These are phyloP conservation scores for Drosophila testacea DNA, from an alignment of 2,888 invertebrate genomes.

Conservation along the genomic window DNA sequence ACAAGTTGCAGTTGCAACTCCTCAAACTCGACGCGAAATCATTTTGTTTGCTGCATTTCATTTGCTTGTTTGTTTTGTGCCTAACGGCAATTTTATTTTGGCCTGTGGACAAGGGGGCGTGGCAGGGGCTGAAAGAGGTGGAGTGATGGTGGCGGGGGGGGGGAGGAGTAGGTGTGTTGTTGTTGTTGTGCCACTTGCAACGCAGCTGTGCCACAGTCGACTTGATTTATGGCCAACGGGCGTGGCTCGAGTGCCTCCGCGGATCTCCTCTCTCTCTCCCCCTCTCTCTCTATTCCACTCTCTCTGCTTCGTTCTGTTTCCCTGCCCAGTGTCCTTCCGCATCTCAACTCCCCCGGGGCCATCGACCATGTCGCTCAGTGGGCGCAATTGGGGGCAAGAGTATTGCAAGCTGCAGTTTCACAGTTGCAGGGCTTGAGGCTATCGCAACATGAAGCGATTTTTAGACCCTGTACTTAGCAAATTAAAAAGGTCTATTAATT, in stretches of 20 bases:
- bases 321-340: no score
- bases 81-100: slow-evolving; percentile 52
- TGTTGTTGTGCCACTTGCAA: slow-evolving; percentile 22
- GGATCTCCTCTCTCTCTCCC: neutral
- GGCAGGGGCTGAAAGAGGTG: neutral
- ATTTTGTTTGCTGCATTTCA: slow-evolving; percentile 33
- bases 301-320: neutral
- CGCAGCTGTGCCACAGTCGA: slow-evolving; percentile 26
- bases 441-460: slow-evolving; percentile 3
- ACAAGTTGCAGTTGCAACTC: slow-evolving; percentile 29
- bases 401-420: slow-evolving; percentile 1
- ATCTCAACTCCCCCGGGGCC: neutral
- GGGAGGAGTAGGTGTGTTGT: neutral
- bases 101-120: slow-evolving; percentile 33
- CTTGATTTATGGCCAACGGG: slow-evolving; percentile 64
- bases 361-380: neutral
- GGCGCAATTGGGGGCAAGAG: slow-evolving; percentile 1
- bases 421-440: neutral
- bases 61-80: slow-evolving; percentile 32
- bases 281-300: neutral
- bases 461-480: neutral
- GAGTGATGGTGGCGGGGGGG: neutral
- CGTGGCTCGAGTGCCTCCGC: slow-evolving; percentile 16
- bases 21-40: slow-evolving; percentile 31
- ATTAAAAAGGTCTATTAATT: no score